Evolutionary conservation across 2,113 vertebrate species (phyloP).

Genomic region (Alaudala cheleensis): DNA sequence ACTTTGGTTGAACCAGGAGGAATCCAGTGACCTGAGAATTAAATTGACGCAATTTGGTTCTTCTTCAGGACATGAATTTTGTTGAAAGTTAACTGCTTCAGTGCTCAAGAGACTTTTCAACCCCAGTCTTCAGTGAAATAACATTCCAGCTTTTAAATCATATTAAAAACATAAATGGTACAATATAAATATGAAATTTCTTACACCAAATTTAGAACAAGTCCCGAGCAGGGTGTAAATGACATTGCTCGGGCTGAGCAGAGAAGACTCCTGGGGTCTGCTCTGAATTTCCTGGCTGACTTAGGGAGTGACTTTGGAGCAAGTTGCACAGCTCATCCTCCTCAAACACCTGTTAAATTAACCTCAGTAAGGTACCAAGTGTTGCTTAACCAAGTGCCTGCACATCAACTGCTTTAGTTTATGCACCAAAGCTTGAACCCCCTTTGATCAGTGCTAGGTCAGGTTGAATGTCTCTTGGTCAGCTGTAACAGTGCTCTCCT

Average conservation of each 20-base stretch:
- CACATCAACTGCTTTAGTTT: background rate
- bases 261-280: background rate
- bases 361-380: background rate
- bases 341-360: background rate
- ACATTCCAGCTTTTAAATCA: background rate
- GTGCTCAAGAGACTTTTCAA: conserved; percentile 8
- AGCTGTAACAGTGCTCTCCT: background rate
- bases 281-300: background rate
- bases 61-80: conserved; percentile 3
- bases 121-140: background rate
- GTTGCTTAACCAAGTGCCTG: background rate
- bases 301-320: background rate
- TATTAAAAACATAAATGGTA: conserved; percentile 28
- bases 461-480: background rate
- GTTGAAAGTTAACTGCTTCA: background rate
- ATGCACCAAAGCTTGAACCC: background rate
- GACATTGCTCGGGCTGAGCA: background rate
- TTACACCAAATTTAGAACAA: background rate
- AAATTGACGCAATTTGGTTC: background rate
- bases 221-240: background rate
- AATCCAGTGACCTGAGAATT: conserved; percentile 36
- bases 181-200: conserved; percentile 15
- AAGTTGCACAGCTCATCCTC: background rate
- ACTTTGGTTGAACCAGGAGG: conserved; percentile 25
- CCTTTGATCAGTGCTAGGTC: background rate